Conservation (phyloP, 1,140 invertebrate species). For the Ladona fulva region DNA sequence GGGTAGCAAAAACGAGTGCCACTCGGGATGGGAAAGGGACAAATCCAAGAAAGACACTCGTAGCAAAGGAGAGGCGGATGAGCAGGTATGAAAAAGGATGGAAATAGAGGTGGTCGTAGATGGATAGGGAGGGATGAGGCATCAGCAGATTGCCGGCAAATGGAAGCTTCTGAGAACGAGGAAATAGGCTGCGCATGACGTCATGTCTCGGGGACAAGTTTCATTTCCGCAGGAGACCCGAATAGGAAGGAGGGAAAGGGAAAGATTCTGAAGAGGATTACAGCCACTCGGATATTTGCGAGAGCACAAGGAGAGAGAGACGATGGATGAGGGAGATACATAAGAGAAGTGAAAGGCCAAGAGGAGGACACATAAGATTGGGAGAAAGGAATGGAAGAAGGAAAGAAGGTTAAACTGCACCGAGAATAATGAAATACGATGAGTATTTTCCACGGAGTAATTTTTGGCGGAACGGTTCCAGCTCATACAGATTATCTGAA, state of each 20-base stretch:
- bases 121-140: background rate
- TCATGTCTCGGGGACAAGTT: background rate
- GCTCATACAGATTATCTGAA: too few relatives aligned
- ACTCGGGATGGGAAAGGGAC: too few relatives aligned
- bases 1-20: too few relatives aligned
- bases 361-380: too few relatives aligned
- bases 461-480: too few relatives aligned
- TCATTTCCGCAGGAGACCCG: background rate
- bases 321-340: background rate
- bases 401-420: too few relatives aligned
- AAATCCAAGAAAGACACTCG: too few relatives aligned
- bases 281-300: background rate
- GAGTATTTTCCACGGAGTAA: too few relatives aligned
- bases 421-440: too few relatives aligned
- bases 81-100: background rate
- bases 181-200: slow-evolving; percentile 2
- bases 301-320: background rate
- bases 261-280: background rate
- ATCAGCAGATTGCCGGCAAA: background rate
- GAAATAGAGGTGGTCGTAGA: background rate
- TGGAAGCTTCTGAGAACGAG: background rate
- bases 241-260: background rate
- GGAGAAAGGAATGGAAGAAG: too few relatives aligned
- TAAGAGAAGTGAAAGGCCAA: too few relatives aligned
- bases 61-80: too few relatives aligned